Conservation (phyloP, 2,888 invertebrate genomes). For the Lasioglossum morio region DNA sequence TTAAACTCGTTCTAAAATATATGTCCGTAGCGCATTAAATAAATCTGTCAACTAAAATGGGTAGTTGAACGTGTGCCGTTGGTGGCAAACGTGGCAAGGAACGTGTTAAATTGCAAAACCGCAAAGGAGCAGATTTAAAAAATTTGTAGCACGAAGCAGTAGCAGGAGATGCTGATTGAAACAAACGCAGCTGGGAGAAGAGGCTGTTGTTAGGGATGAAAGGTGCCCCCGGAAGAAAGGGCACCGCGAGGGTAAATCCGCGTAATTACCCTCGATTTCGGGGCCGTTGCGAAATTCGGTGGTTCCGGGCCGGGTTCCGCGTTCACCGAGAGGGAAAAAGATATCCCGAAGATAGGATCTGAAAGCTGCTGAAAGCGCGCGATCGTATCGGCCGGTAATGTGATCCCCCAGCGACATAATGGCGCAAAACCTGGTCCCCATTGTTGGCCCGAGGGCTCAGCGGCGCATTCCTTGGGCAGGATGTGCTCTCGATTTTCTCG, state of each 20-base stretch:
- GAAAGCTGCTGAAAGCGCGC: slow-evolving; percentile 69
- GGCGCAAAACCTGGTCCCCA: slow-evolving; percentile 73
- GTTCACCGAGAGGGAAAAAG: slow-evolving; percentile 65
- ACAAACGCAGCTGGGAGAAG: neutral
- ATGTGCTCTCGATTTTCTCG: slow-evolving; percentile 80
- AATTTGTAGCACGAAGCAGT: neutral
- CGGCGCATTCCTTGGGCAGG: slow-evolving; percentile 75
- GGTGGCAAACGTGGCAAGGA: too few relatives aligned
- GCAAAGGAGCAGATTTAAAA: neutral
- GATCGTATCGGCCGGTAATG: slow-evolving; percentile 78
- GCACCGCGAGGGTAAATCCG: slow-evolving; percentile 45
- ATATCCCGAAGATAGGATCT: slow-evolving; percentile 68
- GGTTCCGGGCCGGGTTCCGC: slow-evolving; percentile 54
- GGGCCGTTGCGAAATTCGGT: slow-evolving; percentile 61
- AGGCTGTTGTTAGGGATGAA: slow-evolving; percentile 17
- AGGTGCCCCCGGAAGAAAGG: neutral
- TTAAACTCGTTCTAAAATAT: too few relatives aligned
- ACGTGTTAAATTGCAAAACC: neutral
- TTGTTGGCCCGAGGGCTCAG: slow-evolving; percentile 63
- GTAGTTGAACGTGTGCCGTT: too few relatives aligned
- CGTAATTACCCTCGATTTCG: slow-evolving; percentile 60
- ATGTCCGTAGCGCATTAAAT: too few relatives aligned
- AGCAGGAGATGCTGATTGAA: neutral
- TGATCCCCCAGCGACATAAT: slow-evolving; percentile 80
- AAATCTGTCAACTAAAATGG: too few relatives aligned